These are phyloP conservation scores for Callinectes sapidus DNA, from an alignment of 2,888 invertebrate species.

Conservation along the genomic window DNA sequence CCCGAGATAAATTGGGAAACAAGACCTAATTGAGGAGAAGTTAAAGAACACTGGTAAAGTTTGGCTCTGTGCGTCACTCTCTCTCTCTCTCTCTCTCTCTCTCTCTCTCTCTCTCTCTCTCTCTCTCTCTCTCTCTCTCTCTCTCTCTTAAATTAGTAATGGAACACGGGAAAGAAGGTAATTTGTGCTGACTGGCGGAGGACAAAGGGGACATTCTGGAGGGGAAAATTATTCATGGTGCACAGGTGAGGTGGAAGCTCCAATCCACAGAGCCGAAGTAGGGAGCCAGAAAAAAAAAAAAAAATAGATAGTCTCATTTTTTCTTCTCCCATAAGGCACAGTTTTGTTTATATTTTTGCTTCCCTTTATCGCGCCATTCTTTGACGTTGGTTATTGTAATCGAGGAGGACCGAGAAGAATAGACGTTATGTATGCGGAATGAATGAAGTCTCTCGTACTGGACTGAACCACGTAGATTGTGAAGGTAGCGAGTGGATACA, in stretches of 20 bases:
- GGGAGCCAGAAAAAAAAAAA: not conserved
- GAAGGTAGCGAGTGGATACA: not conserved
- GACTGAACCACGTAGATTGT: not conserved
- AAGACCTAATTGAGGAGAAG: constrained; percentile 16
- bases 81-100: constrained; percentile 11
- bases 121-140: constrained; percentile 42
- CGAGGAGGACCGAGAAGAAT: not conserved
- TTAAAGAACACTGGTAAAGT: constrained; percentile 7
- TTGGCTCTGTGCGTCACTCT: not conserved
- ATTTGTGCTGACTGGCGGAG: constrained; percentile 8
- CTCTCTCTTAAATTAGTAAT: not conserved
- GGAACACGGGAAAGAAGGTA: not conserved
- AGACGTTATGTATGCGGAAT: not conserved
- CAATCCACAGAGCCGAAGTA: not conserved
- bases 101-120: constrained; percentile 44
- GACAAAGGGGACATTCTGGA: constrained; percentile 24
- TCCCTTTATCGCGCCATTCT: not conserved
- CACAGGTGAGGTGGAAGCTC: not conserved
- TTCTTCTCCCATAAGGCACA: not conserved
- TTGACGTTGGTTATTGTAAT: not conserved
- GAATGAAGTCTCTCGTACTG: not conserved
- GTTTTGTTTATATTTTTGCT: not conserved
- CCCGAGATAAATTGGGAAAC: constrained; percentile 16
- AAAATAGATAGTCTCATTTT: not conserved
- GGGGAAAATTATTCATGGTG: constrained; percentile 1